Conservation (phyloP, 1,140 invertebrate genomes). For the Tenebrio molitor region DNA sequence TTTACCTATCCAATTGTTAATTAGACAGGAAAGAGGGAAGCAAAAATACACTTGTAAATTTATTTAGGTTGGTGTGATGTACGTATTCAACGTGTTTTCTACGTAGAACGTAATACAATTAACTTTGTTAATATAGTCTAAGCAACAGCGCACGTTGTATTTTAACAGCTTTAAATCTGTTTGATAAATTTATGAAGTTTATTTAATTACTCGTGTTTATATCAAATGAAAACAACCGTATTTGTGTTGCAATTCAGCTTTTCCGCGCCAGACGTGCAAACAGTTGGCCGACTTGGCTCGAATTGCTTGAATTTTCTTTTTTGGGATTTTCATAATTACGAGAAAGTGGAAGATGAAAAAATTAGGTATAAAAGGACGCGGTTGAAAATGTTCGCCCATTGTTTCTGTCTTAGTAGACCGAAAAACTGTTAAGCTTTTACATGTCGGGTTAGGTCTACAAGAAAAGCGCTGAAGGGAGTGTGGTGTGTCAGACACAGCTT, state of each 20-base stretch:
- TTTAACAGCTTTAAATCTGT: slow-evolving; percentile 10
- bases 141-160: background rate
- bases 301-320: too few species aligned
- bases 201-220: background rate
- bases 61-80: background rate
- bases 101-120: background rate
- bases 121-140: background rate
- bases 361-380: too few species aligned
- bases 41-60: background rate
- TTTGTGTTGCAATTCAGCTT: background rate
- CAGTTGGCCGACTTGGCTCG: background rate
- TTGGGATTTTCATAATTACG: too few species aligned
- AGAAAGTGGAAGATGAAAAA: too few species aligned
- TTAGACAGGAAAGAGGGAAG: too few species aligned
- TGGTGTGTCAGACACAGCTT: too few species aligned
- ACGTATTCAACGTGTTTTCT: background rate
- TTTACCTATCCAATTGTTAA: too few species aligned
- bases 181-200: slow-evolving; percentile 10
- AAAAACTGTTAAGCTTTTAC: too few species aligned
- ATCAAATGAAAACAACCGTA: background rate
- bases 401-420: too few species aligned
- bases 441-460: too few species aligned
- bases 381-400: too few species aligned
- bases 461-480: too few species aligned
- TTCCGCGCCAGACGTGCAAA: background rate